Percentiles rank a stretch among this genome's conserved stretches.
These are phyloP conservation scores for Tadarida brasiliensis DNA, from an alignment of 2,797 vertebrate genomes.

Conservation along the genomic window DNA sequence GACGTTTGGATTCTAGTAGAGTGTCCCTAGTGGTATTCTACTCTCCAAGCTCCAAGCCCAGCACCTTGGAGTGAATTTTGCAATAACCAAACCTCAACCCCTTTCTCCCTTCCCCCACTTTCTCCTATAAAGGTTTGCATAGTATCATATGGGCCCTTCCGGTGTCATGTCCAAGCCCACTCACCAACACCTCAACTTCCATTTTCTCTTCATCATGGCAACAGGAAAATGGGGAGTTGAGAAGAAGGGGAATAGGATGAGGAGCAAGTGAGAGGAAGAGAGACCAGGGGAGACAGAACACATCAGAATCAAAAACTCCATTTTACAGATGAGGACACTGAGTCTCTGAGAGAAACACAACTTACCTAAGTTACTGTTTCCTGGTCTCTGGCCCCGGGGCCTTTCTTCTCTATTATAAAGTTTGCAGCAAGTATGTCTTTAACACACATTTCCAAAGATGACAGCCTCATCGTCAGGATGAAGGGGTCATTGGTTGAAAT, in stretches of 20 bases:
- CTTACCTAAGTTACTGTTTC: not conserved
- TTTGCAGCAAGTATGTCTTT: not conserved
- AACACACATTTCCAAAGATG: not conserved
- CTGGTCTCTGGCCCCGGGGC: not conserved
- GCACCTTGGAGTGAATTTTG: not conserved
- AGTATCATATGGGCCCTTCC: not conserved
- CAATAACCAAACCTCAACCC: not conserved
- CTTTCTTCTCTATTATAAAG: not conserved
- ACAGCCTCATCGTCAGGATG: not conserved
- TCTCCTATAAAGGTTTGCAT: not conserved
- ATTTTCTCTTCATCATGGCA: not conserved
- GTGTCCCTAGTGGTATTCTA: not conserved
- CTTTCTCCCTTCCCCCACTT: not conserved
- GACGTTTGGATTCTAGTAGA: not conserved
- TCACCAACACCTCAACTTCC: not conserved
- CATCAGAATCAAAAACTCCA: not conserved
- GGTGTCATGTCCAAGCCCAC: not conserved
- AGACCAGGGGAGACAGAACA: not conserved
- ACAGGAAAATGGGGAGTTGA: not conserved
- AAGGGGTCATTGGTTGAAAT: conserved; percentile 43
- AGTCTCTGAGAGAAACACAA: not conserved
- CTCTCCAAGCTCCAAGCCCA: not conserved
- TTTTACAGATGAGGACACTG: not conserved
- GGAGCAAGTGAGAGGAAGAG: not conserved
- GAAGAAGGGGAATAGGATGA: not conserved